Conservation (phyloP, 2,797 vertebrate species). For the Clarias platycephalus region DNA sequence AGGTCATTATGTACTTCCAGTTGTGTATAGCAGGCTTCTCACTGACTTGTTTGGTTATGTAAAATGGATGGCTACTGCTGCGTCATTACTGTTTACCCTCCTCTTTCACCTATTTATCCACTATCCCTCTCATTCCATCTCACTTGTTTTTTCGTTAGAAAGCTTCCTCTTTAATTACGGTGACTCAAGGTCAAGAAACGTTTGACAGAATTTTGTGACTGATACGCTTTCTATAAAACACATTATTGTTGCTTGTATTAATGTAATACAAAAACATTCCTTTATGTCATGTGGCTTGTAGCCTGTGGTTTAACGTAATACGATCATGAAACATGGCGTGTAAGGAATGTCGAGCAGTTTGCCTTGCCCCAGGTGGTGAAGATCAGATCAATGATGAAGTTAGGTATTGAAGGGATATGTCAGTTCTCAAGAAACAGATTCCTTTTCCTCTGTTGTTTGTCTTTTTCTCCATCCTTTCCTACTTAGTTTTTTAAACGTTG, state of each 20-base stretch:
- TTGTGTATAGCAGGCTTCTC: not conserved
- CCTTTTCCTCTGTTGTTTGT: too few relatives aligned
- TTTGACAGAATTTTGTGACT: not conserved
- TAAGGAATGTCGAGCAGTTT: slow-evolving; percentile 12
- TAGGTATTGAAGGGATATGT: not conserved
- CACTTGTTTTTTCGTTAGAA: not conserved
- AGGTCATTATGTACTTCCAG: too few relatives aligned
- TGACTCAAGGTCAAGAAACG: not conserved
- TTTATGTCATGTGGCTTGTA: not conserved
- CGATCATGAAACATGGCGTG: not conserved
- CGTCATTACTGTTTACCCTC: not conserved
- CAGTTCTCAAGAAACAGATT: not conserved
- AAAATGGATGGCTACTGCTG: not conserved
- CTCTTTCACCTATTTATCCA: not conserved
- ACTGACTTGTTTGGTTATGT: not conserved
- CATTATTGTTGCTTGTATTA: too few relatives aligned
- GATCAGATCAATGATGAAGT: not conserved
- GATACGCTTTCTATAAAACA: not conserved
- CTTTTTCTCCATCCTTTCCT: not conserved
- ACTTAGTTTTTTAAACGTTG: not conserved
- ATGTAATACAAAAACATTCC: not conserved
- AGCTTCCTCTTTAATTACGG: not conserved
- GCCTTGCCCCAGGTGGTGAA: not conserved
- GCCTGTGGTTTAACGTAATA: not conserved
- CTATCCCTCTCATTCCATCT: not conserved